Conservation (phyloP, 2,797 vertebrate genomes). For the Clarias pachynema region DNA sequence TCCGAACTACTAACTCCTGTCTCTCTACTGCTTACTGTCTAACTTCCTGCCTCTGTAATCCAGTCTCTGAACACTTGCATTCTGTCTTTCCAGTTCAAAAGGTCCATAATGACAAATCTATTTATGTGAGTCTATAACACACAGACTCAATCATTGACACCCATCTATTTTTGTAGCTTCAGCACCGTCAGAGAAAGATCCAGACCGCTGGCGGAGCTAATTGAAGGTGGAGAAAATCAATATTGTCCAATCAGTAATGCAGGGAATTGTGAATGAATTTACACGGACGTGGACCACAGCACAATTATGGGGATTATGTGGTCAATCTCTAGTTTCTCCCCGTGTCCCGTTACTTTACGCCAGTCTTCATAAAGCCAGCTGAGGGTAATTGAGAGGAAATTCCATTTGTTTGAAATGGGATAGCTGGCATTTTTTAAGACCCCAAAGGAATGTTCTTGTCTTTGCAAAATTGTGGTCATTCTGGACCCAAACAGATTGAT, state of each 20-base stretch:
- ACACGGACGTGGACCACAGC: constrained; percentile 60
- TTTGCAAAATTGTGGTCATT: constrained; percentile 18
- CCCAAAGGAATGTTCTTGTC: constrained; percentile 10
- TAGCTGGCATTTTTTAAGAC: constrained; percentile 15
- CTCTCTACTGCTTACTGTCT: not conserved
- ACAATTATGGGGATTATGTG: constrained; percentile 52
- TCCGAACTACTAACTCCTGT: not conserved
- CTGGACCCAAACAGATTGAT: not conserved
- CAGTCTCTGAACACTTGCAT: not conserved
- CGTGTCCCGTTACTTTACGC: constrained; percentile 13
- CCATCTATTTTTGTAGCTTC: constrained; percentile 56
- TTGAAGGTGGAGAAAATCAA: constrained; percentile 72
- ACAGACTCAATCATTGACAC: constrained; percentile 20
- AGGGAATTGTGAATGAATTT: constrained; percentile 72
- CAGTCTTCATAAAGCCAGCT: constrained; percentile 12
- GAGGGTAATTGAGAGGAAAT: constrained; percentile 27
- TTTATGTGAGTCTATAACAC: constrained; percentile 47
- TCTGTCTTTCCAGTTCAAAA: constrained; percentile 44
- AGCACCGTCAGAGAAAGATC: constrained; percentile 64
- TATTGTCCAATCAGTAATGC: constrained; percentile 73
- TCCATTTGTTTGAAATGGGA: constrained; percentile 37
- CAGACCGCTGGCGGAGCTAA: constrained; percentile 63
- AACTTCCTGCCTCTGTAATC: not conserved
- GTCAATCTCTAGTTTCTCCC: constrained; percentile 58
- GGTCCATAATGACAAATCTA: constrained; percentile 22